Evolutionary conservation across 1,140 invertebrate species (phyloP).

Genomic region (Gonatopus flavifemur): DNA sequence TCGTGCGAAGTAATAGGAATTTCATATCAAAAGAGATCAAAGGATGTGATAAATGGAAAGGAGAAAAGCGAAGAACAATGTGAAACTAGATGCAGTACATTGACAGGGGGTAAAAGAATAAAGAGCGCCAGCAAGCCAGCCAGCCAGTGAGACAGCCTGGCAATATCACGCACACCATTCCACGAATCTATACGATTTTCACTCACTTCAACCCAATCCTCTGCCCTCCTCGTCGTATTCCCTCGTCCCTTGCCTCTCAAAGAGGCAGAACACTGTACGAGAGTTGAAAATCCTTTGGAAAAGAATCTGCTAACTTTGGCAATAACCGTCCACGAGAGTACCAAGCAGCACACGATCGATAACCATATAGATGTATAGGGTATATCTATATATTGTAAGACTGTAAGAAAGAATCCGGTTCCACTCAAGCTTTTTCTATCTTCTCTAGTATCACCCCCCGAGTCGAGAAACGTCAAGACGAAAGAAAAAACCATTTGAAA

Average conservation of each 20-base stretch:
- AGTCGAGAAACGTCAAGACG: background rate
- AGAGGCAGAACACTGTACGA: background rate
- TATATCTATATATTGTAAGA: too few relatives aligned
- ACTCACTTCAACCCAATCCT: background rate
- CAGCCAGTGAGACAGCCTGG: too few relatives aligned
- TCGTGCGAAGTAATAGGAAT: too few relatives aligned
- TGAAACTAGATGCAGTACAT: too few relatives aligned
- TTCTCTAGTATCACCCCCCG: constrained; percentile 6
- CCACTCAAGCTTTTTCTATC: constrained; percentile 15
- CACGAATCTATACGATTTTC: constrained; percentile 12
- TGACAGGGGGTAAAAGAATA: background rate
- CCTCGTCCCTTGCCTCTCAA: too few relatives aligned
- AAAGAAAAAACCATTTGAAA: background rate
- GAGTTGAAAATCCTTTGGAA: constrained; percentile 20
- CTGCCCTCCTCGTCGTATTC: too few relatives aligned
- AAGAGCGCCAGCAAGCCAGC: background rate
- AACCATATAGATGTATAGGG: too few relatives aligned
- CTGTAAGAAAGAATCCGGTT: constrained; percentile 24
- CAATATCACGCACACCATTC: constrained; percentile 7
- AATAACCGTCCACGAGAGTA: constrained; percentile 16
- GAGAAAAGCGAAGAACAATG: too few relatives aligned
- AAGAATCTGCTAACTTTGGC: constrained; percentile 29
- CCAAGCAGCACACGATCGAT: constrained; percentile 25
- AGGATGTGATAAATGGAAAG: too few relatives aligned
- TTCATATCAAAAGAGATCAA: too few relatives aligned